These are phyloP conservation scores for Mesembrinibis cayennensis DNA, from an alignment of 2,113 vertebrate genomes.

Conservation along the genomic window DNA sequence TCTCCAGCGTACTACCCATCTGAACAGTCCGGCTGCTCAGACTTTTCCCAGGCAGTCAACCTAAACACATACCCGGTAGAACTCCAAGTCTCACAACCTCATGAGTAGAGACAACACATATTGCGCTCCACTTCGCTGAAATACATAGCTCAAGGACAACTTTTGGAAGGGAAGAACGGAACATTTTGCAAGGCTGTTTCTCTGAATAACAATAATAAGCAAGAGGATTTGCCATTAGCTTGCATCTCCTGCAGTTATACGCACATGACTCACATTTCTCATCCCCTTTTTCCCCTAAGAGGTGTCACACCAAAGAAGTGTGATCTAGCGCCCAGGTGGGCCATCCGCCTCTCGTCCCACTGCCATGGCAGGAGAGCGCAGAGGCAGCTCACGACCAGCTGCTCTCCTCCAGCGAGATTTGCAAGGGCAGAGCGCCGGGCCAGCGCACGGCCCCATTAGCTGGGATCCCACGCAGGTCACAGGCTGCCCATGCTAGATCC, in stretches of 20 bases:
- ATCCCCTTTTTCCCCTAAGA: background rate
- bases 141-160: background rate
- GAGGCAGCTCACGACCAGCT: background rate
- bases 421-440: background rate
- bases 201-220: background rate
- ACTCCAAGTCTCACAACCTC: background rate
- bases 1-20: accelerated
- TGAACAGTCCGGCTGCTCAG: background rate
- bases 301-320: no score
- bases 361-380: background rate
- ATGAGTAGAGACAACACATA: background rate
- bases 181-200: background rate
- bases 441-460: accelerated
- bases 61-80: background rate
- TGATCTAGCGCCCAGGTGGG: background rate
- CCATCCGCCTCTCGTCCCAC: background rate
- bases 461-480: background rate
- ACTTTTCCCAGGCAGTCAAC: background rate
- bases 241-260: background rate
- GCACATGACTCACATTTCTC: accelerated
- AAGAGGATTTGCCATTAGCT: background rate
- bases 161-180: background rate
- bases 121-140: background rate
- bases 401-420: background rate
- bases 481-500: background rate